phyloP scores from a whole-genome alignment of 2,113 vertebrate species.

The Helogale parvula region DNA sequence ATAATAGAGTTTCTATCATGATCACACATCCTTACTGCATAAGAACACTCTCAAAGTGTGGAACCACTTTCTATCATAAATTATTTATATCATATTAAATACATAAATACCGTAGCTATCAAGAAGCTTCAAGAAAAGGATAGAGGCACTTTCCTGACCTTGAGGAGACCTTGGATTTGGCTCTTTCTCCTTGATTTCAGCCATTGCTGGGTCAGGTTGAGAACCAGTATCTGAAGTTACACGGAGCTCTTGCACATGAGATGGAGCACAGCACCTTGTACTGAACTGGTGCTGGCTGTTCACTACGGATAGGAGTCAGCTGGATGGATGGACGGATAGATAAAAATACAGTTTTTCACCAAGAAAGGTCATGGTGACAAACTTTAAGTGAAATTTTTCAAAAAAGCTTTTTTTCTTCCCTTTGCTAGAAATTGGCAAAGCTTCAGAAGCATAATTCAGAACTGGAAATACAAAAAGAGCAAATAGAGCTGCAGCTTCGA shows the following conservation, averaged over 20 bases:
- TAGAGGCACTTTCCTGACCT: neutral
- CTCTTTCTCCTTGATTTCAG: neutral
- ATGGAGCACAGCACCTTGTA: fast-evolving
- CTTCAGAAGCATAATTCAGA: slow-evolving; percentile 88
- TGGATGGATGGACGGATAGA: neutral
- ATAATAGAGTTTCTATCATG: neutral
- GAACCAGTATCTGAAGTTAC: neutral
- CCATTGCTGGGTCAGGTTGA: too few relatives aligned
- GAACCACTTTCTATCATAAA: neutral
- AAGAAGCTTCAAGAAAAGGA: neutral
- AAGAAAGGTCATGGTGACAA: neutral
- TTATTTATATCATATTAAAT: neutral
- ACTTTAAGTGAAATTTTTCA: neutral
- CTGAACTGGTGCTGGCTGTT: neutral
- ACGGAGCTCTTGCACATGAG: neutral
- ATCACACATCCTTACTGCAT: too few relatives aligned
- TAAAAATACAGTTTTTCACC: neutral
- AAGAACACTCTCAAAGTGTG: neutral
- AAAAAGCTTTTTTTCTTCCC: neutral
- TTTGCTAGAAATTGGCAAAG: slow-evolving; percentile 83
- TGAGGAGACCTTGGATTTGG: neutral
- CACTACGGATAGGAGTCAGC: neutral
- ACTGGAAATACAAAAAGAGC: slow-evolving; percentile 88
- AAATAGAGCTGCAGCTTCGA: slow-evolving; percentile 86
- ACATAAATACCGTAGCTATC: neutral